A percentile compares a stretch with the other conserved stretches of the same genome.
Conservation (phyloP, 2,888 invertebrate species). For the Lepidochrysops patricia region DNA sequence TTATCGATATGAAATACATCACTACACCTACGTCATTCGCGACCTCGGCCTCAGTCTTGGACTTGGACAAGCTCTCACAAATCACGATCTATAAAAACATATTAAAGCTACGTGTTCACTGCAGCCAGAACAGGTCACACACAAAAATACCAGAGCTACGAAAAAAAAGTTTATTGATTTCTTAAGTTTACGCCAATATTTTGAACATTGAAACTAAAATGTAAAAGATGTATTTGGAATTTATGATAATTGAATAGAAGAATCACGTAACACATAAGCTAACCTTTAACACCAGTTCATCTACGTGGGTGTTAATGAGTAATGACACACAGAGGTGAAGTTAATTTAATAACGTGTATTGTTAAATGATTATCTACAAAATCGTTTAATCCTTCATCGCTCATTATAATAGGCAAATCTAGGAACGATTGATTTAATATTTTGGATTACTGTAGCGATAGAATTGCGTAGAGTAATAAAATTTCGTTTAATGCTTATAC, state of each 20-base stretch:
- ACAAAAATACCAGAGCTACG: too few relatives aligned
- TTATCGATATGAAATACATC: neutral
- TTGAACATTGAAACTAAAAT: too few relatives aligned
- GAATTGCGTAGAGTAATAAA: too few relatives aligned
- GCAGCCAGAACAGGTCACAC: too few relatives aligned
- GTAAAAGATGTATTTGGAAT: too few relatives aligned
- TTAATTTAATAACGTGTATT: neutral
- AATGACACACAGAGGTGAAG: neutral
- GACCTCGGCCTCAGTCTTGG: constrained; percentile 33
- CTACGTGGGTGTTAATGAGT: neutral
- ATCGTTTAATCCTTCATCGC: neutral
- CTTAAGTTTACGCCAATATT: too few relatives aligned
- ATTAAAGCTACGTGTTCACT: neutral
- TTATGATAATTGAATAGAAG: too few relatives aligned
- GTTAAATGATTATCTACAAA: neutral
- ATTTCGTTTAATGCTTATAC: too few relatives aligned
- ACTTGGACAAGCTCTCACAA: constrained; percentile 2
- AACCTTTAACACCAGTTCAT: neutral
- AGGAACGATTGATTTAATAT: too few relatives aligned
- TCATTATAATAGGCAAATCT: too few relatives aligned
- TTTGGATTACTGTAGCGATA: too few relatives aligned
- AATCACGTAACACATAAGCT: neutral
- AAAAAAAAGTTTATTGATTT: too few relatives aligned
- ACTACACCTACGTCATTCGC: constrained; percentile 37
- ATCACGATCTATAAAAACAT: constrained; percentile 1